These are phyloP conservation scores for Anodontia alba DNA, from an alignment of 2,888 invertebrate species.

Conservation along the genomic window DNA sequence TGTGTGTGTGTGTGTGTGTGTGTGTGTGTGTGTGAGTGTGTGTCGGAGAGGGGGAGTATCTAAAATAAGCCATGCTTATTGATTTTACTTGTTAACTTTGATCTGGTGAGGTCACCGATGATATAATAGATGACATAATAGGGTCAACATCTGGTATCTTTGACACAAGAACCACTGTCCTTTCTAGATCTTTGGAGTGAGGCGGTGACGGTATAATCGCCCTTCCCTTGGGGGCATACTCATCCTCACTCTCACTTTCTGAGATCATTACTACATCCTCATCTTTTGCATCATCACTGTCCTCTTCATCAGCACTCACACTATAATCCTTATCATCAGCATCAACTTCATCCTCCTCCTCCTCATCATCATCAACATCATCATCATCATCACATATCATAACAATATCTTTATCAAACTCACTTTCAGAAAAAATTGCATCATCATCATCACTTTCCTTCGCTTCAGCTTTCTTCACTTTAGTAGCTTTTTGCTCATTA, in stretches of 20 bases:
- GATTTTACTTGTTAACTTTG: no score
- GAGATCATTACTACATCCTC: constrained; percentile 55
- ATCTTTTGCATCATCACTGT: constrained; percentile 50
- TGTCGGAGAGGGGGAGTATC: no score
- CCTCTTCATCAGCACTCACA: constrained; percentile 39
- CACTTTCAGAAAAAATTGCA: neutral
- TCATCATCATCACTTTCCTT: constrained; percentile 9
- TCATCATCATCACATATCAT: constrained; percentile 33
- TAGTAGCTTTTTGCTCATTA: neutral
- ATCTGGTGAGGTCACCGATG: neutral
- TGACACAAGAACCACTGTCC: constrained; percentile 51
- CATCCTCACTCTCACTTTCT: constrained; percentile 38
- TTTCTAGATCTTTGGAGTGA: constrained; percentile 21
- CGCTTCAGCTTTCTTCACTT: neutral
- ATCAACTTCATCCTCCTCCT: constrained; percentile 18
- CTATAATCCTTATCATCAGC: constrained; percentile 29
- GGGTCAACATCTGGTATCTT: constrained; percentile 51
- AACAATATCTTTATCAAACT: constrained; percentile 17
- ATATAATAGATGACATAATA: constrained; percentile 37
- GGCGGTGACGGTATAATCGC: constrained; percentile 57
- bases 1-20: no score
- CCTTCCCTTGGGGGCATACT: constrained; percentile 42
- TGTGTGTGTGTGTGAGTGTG: no score
- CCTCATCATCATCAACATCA: constrained; percentile 16
- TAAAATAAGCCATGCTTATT: no score